A percentile compares a stretch with the other conserved stretches of the same genome.
Conservation (phyloP, 2,888 invertebrate species). For the Catotricha subobsoleta region DNA sequence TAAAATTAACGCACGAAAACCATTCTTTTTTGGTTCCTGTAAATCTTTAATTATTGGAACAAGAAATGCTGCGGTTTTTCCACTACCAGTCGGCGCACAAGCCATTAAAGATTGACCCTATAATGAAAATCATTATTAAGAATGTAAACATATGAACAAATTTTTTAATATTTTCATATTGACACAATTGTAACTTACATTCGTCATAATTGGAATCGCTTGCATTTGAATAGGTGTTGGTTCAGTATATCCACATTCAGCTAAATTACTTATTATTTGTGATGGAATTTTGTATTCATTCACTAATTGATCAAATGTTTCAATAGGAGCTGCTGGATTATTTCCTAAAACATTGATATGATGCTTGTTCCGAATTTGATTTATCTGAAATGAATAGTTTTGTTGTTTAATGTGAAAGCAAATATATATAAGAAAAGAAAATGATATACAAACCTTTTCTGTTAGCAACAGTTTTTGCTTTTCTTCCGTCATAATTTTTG, state of each 20-base stretch:
- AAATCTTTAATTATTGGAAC: constrained; percentile 70
- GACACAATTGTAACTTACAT: constrained; percentile 31
- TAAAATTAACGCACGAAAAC: constrained; percentile 72
- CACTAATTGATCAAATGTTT: constrained; percentile 47
- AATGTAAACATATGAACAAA: neutral
- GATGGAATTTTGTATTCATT: constrained; percentile 36
- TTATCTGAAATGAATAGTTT: constrained; percentile 34
- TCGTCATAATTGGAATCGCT: constrained; percentile 72
- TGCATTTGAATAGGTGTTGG: constrained; percentile 91
- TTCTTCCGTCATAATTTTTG: neutral
- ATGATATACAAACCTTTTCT: neutral
- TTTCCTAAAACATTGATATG: constrained; percentile 63
- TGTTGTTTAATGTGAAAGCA: neutral
- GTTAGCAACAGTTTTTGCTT: constrained; percentile 1
- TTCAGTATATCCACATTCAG: constrained; percentile 45
- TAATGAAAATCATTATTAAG: neutral
- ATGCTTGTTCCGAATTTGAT: constrained; percentile 53
- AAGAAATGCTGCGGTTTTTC: constrained; percentile 90
- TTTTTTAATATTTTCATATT: constrained; percentile 6
- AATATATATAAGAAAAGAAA: neutral
- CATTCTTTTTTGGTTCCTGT: constrained; percentile 46
- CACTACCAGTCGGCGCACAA: constrained; percentile 94
- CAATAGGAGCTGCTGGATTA: constrained; percentile 59
- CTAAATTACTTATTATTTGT: constrained; percentile 48
- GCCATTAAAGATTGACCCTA: constrained; percentile 70